Conservation (phyloP, 2,113 vertebrate species). For the Tetrao urogallus region DNA sequence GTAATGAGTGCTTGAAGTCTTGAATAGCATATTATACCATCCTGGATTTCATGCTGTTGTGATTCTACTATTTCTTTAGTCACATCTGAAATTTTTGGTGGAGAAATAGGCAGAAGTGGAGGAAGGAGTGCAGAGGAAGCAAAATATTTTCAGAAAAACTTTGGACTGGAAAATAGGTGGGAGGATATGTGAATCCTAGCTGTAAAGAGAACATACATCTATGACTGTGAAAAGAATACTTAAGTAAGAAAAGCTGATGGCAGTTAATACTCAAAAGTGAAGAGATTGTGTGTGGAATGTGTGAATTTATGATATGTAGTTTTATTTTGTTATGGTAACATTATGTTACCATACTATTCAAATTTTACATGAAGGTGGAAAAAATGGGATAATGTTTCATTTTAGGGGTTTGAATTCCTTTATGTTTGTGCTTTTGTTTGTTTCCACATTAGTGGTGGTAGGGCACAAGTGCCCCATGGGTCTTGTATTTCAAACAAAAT, state of each 20-base stretch:
- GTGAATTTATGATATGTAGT: not conserved
- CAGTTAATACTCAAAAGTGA: not conserved
- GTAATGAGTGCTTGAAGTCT: not conserved
- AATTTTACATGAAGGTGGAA: not conserved
- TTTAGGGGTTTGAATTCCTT: not conserved
- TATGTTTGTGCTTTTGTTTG: not conserved
- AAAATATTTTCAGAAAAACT: not conserved
- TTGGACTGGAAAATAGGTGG: not conserved
- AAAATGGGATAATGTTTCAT: not conserved
- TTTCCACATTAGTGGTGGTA: not conserved
- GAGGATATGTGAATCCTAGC: not conserved
- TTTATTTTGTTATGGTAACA: not conserved
- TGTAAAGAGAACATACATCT: not conserved
- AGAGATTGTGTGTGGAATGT: not conserved
- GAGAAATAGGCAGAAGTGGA: not conserved
- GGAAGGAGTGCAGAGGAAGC: not conserved
- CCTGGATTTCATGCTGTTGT: constrained; percentile 9
- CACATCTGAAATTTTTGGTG: not conserved
- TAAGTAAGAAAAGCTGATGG: not conserved
- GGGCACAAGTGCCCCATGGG: not conserved
- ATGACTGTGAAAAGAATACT: not conserved
- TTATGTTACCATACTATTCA: not conserved
- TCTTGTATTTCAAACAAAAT: constrained; percentile 12
- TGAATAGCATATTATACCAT: constrained; percentile 11
- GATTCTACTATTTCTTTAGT: constrained; percentile 16